Base-by-base conservation (phyloP, 2,113 vertebrate genomes). In the Sialia sialis region DNA sequence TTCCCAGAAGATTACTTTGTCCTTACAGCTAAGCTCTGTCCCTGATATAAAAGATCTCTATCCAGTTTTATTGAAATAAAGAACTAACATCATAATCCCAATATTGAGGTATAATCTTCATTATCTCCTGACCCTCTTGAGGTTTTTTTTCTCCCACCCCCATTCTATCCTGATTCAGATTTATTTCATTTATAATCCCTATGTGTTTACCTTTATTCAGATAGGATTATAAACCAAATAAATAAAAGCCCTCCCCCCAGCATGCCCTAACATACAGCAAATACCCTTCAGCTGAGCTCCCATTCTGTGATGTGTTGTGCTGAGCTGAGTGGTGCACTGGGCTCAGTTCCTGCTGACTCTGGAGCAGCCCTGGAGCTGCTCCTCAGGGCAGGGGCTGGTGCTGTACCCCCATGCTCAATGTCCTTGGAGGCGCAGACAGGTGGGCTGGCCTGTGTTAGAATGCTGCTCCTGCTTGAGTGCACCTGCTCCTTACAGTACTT, bases 21-120 rank as follows among this genome's bases (percentile, higher is more conserved):
- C 98, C 97, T 98, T 98, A 98, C 96, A 97, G 98, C 97, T 98
- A 98, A 98, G 97, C 98, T 95, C 96, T 97, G 97, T 98, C 97
- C 96, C 97, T 98, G 98, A 98, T 98, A 98, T 96, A 96, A 98
- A 98, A 98, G 97, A 98, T 98, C 98, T 98, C 97, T 98, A 98
- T 98, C 98, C 97, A 98, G 97, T 98, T 98, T 98, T 98, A 98
- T 98, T 98, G 97, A 98, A 98, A 98, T 98, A 98, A 98, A 98
- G 98, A 98, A 98, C 97, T 98, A 98, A 98, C 98, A 98, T 98
- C 97, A 97, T 98, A 98, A 98, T 98, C 98, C 98, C 98, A 98
- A 98, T 98, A 98, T 98, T 97, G 97, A 98, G 88, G 96, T 95
- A 97, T 98, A 98, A 98, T 98, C 98, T 98, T 98, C 96, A 98